Base-by-base conservation (phyloP, 2,113 vertebrate genomes). In the Martes martes region DNA sequence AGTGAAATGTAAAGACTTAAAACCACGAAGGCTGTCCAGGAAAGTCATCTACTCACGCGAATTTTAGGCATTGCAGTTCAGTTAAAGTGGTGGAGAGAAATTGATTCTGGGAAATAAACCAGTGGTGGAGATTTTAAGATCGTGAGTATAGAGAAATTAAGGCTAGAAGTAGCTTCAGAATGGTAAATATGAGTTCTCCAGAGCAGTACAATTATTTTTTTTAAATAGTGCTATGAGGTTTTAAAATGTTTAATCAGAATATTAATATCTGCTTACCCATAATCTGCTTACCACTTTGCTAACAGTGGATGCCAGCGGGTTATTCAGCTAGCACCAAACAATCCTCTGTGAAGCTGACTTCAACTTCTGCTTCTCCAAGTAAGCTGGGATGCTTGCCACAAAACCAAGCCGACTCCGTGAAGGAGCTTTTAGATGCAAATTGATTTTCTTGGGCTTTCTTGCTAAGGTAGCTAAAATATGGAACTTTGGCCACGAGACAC, bases 381-480 rank as follows among this genome's bases (percentile, higher is more conserved):
- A 97, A 95, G 97, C 97, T 97, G 97, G 96, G 97, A 98, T 98
- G 93, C 65, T 91, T 98, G 98, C 98, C 98, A 99, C 94, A 74
- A 96, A 98, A 69, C 97, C 92, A 97, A 97, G 98, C 98, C 98
- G 98, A 97, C 83, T 98, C 94, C 95, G 97, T 98, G 97, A 98
- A 98, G 98, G 96, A 96, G 94, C 95, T 98, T 98, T 96, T 91
- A 94, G 98, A 98, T 98, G 98, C 98, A 98, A 99, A 98, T 96
- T 98, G 98, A 98, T 98, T 98, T 96, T 98, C 96, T 98, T 94
- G 96, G 92, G 95, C 97, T 97, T 98, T 97, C 98, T 98, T 97
- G 98, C 98, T 97, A 97, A 98, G 97, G 97, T 98, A 97, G 97
- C 97, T 98, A 92, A 98, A 98, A 98, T 98, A 81, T 98, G 97